Conservation (phyloP, 2,113 vertebrate species). For the Struthio camelus region DNA sequence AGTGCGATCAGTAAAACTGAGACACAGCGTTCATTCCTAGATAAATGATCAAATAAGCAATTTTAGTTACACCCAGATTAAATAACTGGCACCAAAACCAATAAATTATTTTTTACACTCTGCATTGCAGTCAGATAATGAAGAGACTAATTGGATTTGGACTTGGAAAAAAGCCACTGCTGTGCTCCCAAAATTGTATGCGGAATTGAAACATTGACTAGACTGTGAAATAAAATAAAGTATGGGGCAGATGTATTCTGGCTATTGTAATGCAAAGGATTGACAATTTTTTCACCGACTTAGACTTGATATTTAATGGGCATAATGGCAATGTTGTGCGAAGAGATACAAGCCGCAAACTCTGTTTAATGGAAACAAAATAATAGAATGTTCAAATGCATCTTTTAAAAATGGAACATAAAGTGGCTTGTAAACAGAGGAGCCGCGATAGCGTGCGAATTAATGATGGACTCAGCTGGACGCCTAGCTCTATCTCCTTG, state of each 20-base stretch:
- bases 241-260: background rate
- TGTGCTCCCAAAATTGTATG: slow-evolving; percentile 9
- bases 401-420: background rate
- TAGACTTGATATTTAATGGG: background rate
- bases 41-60: slow-evolving; percentile 23
- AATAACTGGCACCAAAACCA: background rate
- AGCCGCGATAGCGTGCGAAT: fast-evolving
- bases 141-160: slow-evolving; percentile 44
- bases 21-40: background rate
- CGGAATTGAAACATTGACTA: slow-evolving; percentile 1
- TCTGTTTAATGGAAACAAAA: background rate
- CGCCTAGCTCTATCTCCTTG: fast-evolving
- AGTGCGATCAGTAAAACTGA: slow-evolving; percentile 6
- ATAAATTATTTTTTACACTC: slow-evolving; percentile 1
- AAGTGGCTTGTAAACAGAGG: background rate
- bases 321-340: background rate
- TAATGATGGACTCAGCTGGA: background rate
- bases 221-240: slow-evolving; percentile 10
- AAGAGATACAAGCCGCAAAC: background rate
- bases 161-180: slow-evolving; percentile 8
- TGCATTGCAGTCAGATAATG: background rate
- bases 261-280: background rate
- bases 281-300: background rate
- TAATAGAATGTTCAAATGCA: background rate
- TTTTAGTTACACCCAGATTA: background rate